phyloP scores from a whole-genome alignment of 2,113 vertebrate species.

The Corapipo altera region DNA sequence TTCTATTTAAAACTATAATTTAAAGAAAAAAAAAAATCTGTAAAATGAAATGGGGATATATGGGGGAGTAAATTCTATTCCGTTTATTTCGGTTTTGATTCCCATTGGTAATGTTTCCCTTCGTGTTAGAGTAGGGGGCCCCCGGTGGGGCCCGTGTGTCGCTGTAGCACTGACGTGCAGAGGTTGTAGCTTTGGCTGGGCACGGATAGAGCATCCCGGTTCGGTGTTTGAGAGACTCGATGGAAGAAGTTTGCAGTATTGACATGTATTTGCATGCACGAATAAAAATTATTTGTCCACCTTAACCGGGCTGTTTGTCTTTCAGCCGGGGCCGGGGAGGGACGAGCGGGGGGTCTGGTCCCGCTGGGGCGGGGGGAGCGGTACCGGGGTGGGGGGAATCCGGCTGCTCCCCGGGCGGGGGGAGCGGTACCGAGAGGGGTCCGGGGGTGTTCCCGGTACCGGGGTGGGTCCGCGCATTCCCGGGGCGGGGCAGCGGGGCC shows the following conservation, averaged over 20 bases:
- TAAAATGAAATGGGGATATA: slow-evolving; percentile 86
- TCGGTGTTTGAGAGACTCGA: slow-evolving; percentile 82
- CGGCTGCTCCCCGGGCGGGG: too few relatives aligned
- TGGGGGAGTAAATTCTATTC: slow-evolving; percentile 93
- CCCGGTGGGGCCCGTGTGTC: slow-evolving; percentile 77
- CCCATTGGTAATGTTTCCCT: slow-evolving; percentile 87
- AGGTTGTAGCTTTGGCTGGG: slow-evolving; percentile 81
- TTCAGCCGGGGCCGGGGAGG: neutral
- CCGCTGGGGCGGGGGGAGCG: too few relatives aligned
- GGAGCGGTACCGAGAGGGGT: too few relatives aligned
- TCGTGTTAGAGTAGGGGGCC: slow-evolving; percentile 83
- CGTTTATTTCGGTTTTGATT: slow-evolving; percentile 89
- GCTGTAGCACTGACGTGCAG: slow-evolving; percentile 81
- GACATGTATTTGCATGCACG: slow-evolving; percentile 94
- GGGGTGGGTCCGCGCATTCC: too few relatives aligned
- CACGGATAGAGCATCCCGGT: slow-evolving; percentile 84
- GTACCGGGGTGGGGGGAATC: too few relatives aligned
- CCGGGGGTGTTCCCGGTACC: too few relatives aligned
- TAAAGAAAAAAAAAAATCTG: slow-evolving; percentile 86
- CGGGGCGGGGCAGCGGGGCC: too few relatives aligned
- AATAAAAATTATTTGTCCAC: slow-evolving; percentile 86
- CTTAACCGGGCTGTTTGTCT: slow-evolving; percentile 40
- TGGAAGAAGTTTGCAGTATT: slow-evolving; percentile 86
- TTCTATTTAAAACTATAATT: slow-evolving; percentile 92
- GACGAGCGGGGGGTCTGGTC: too few relatives aligned